Evolutionary conservation across 2,113 vertebrate species (phyloP).

Genomic region (Erythrolamprus reginae): DNA sequence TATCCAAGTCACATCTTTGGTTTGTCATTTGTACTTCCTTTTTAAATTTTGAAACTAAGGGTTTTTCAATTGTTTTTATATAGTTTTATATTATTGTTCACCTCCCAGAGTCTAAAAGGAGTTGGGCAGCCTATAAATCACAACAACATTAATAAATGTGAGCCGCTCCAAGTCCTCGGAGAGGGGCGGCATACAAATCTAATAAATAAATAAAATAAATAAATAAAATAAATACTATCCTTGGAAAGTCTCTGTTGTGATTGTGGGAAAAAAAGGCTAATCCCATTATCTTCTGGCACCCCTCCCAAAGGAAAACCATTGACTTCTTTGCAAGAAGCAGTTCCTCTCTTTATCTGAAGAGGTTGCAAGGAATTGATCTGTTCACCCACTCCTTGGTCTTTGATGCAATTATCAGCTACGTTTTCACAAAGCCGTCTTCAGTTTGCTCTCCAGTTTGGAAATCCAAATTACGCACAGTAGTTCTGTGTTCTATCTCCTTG

Average conservation of each 20-base stretch:
- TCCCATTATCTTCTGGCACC: not conserved
- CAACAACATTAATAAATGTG: too few relatives aligned
- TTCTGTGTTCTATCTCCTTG: not conserved
- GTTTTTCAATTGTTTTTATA: too few relatives aligned
- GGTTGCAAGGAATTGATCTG: not conserved
- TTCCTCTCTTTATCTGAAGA: not conserved
- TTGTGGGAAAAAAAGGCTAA: not conserved
- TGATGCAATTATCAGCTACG: not conserved
- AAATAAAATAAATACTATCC: too few relatives aligned
- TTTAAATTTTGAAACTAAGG: not conserved
- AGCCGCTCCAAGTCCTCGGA: too few relatives aligned
- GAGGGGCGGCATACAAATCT: too few relatives aligned
- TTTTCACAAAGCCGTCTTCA: not conserved
- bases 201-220: too few relatives aligned
- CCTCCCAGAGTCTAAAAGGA: too few relatives aligned
- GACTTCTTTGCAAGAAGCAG: not conserved
- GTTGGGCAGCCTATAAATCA: too few relatives aligned
- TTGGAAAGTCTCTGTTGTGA: not conserved
- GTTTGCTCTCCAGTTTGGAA: not conserved
- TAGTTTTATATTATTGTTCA: too few relatives aligned
- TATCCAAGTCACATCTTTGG: not conserved
- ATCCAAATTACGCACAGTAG: not conserved
- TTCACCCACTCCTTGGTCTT: not conserved
- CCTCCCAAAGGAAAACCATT: not conserved
- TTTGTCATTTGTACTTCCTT: not conserved